Base-by-base conservation (phyloP, 2,113 vertebrate genomes). In the Ivindomyrus marchei region DNA sequence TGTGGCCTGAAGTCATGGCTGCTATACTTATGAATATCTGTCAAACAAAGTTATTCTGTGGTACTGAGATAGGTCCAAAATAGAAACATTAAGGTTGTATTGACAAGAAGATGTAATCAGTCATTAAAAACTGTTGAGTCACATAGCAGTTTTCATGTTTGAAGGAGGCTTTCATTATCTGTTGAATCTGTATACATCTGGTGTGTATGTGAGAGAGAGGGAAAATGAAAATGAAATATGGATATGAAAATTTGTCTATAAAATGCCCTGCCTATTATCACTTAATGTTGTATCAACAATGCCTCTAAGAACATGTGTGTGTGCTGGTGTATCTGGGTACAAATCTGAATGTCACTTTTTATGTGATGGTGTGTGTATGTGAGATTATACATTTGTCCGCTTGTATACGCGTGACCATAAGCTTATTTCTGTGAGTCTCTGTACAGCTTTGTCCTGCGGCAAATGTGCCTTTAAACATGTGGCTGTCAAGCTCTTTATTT, bases 401-500 rank as follows among this genome's bases (percentile, higher is more conserved):
- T 9, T 85, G n/a, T 58, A 10, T 89, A 52, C 3, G 52, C 56
- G 52, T 27, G 49, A 6, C 13, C 5, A 19, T n/a, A 39, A 21
- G 46, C 19, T n/a, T 47, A 17, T 89, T 27, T 80, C 49, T 87
- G 50, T 39, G 58, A 89, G 83, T 89, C 83, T 49, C 46, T 85
- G 80, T 62, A 62, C 36, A 50, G 27, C 52, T 66, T 24, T 56
- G 70, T 58, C 91, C 90, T 87, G n/a, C 52, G 88, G 91, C 47
- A 49, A 62, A 89, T 87, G 11, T 36, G 66, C 83, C 88, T 86
- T 36, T 50, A 88, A 87, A 93, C 91, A 15, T 92, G 90, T 50
- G 90, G 89, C 45, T 91, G 88, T 91, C 91, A 91, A 87, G 88
- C 84, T 77, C 89, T 91, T 89, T 89, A 91, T 92, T 91, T 91